These are phyloP conservation scores for Sceliomorpha sp. DNA, from an alignment of 2,888 invertebrate genomes.

Conservation along the genomic window DNA sequence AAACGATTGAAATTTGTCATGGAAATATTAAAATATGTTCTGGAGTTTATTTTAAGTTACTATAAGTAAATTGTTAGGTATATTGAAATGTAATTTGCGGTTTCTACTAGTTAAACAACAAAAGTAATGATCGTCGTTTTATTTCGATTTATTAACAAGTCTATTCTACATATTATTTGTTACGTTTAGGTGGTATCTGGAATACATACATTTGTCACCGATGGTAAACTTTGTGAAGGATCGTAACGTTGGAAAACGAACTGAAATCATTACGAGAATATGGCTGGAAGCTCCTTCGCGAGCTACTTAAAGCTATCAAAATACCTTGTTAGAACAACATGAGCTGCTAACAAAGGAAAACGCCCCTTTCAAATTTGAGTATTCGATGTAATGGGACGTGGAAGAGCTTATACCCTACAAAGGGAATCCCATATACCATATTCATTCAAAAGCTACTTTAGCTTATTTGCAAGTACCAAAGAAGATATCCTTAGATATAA, in stretches of 20 bases:
- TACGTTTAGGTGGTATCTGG: too few relatives aligned
- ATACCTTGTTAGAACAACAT: slow-evolving; percentile 13
- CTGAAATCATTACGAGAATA: slow-evolving; percentile 5
- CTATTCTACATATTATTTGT: too few relatives aligned
- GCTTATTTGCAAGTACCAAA: slow-evolving; percentile 11
- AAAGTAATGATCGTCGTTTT: too few relatives aligned
- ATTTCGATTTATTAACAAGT: too few relatives aligned
- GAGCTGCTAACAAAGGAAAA: slow-evolving; percentile 7
- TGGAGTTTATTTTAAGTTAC: too few relatives aligned
- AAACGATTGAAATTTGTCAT: too few relatives aligned
- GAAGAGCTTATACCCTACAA: slow-evolving; percentile 11
- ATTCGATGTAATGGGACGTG: slow-evolving; percentile 10
- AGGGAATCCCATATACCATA: slow-evolving; percentile 6
- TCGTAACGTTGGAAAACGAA: slow-evolving; percentile 4
- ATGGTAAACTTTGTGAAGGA: too few relatives aligned
- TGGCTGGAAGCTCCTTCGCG: slow-evolving; percentile 1
- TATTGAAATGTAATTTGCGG: too few relatives aligned
- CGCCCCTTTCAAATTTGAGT: slow-evolving; percentile 14
- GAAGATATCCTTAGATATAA: slow-evolving; percentile 3
- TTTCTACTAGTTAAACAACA: too few relatives aligned
- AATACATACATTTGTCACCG: too few relatives aligned
- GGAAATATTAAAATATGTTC: too few relatives aligned
- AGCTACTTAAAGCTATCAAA: slow-evolving; percentile 5
- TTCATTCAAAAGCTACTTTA: slow-evolving; percentile 11
- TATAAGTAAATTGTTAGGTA: too few relatives aligned